Evolutionary conservation across 2,113 vertebrate species (phyloP).

Genomic region (Gallinago jamesoni): DNA sequence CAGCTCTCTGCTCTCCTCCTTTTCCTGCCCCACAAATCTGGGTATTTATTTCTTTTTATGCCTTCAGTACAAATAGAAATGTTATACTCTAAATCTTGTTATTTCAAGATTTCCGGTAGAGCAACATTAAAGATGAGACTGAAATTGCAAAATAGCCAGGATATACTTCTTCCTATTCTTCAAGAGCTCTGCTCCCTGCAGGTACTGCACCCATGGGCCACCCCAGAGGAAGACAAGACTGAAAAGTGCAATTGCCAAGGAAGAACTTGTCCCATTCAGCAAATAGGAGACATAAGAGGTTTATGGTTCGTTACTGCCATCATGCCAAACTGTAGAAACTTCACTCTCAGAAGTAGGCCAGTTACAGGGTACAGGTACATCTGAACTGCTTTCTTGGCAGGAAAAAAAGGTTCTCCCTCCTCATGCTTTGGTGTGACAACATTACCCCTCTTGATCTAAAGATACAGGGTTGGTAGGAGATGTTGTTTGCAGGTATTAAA

Average conservation of each 20-base stretch:
- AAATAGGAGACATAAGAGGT: neutral
- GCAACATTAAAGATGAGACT: neutral
- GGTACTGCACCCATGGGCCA: neutral
- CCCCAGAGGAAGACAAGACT: neutral
- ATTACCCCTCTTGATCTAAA: neutral
- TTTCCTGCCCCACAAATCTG: neutral
- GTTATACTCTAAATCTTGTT: neutral
- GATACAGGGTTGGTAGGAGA: neutral
- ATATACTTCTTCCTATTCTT: neutral
- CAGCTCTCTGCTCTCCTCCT: neutral
- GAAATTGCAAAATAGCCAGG: neutral
- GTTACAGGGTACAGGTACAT: neutral
- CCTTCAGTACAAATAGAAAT: neutral
- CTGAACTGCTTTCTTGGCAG: neutral
- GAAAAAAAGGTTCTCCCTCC: neutral
- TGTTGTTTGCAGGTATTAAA: neutral
- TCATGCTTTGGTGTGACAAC: neutral
- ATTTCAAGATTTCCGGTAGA: neutral
- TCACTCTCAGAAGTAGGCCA: neutral
- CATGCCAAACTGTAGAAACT: neutral
- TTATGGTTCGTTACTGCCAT: neutral
- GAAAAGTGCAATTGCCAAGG: neutral
- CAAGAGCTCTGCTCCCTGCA: neutral
- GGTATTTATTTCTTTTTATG: constrained; percentile 8
- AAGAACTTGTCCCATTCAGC: neutral